These are phyloP conservation scores for Drosophila novamexicana DNA, from an alignment of 1,140 invertebrate genomes.

Conservation along the genomic window DNA sequence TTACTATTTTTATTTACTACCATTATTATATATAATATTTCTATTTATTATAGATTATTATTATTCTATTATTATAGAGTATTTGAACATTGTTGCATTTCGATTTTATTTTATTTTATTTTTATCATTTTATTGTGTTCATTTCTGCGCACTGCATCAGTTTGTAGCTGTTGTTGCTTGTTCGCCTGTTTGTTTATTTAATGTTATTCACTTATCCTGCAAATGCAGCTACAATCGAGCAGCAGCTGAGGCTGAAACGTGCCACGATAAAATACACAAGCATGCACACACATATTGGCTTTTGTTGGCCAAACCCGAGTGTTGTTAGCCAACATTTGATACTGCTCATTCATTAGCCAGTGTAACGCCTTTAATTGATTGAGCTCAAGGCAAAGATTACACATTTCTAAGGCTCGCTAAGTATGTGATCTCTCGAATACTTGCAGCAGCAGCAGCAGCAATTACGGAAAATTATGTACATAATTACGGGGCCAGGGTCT, in stretches of 20 bases:
- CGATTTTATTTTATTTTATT: background rate
- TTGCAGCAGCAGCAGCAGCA: conserved; percentile 5
- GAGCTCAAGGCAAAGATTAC: conserved; percentile 34
- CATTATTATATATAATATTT: background rate
- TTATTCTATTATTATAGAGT: background rate
- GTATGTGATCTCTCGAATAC: conserved; percentile 3
- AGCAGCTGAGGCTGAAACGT: conserved; percentile 8
- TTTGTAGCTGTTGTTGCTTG: conserved; percentile 37
- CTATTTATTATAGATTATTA: too few relatives aligned
- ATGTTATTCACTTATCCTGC: conserved; percentile 74
- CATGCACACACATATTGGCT: conserved; percentile 4
- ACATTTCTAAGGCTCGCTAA: too few relatives aligned
- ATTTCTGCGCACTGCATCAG: conserved; percentile 54
- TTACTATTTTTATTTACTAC: too few relatives aligned
- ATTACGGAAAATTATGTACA: conserved; percentile 47
- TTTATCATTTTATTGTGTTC: conserved; percentile 20
- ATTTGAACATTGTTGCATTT: background rate
- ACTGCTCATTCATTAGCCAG: conserved; percentile 63
- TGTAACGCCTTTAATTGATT: conserved; percentile 73
- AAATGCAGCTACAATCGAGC: conserved; percentile 48
- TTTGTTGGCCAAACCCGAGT: background rate
- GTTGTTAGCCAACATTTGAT: conserved; percentile 5
- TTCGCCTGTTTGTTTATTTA: conserved; percentile 70
- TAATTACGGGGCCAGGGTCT: conserved; percentile 51
- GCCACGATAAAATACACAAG: background rate